phyloP scores from a whole-genome alignment of 37 sponge, comb jelly and placozoan species.

The Oopsacas minuta region DNA sequence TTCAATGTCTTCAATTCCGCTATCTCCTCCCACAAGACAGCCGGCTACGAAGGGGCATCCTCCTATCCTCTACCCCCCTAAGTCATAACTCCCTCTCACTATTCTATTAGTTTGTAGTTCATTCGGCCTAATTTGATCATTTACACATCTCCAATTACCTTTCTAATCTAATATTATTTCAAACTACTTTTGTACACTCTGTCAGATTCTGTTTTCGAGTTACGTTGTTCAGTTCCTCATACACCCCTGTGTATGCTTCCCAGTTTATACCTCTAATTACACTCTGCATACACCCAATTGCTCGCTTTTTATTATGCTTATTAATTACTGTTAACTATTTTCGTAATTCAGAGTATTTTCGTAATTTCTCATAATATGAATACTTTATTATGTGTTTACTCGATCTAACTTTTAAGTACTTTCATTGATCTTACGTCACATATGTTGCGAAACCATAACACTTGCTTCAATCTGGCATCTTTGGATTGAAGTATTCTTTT shows the following conservation, averaged over 20 bases:
- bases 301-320: neutral
- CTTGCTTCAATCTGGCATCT: no score
- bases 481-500: no score
- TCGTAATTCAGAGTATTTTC: neutral
- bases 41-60: conserved; percentile 1
- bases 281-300: neutral
- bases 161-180: neutral
- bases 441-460: no score
- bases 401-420: no score
- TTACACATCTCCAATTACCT: neutral
- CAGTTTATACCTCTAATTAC: neutral
- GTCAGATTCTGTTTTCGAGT: neutral
- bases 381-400: neutral
- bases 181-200: neutral
- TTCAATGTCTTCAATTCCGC: neutral
- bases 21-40: conserved; percentile 5
- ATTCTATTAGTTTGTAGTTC: neutral
- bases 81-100: neutral
- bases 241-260: neutral
- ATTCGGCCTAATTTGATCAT: neutral
- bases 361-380: neutral
- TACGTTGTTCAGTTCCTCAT: neutral
- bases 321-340: neutral
- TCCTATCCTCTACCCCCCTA: neutral
- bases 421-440: no score